Base-by-base conservation (phyloP, 2,888 invertebrate species). In the Scelioninae gen. 2 region DNA sequence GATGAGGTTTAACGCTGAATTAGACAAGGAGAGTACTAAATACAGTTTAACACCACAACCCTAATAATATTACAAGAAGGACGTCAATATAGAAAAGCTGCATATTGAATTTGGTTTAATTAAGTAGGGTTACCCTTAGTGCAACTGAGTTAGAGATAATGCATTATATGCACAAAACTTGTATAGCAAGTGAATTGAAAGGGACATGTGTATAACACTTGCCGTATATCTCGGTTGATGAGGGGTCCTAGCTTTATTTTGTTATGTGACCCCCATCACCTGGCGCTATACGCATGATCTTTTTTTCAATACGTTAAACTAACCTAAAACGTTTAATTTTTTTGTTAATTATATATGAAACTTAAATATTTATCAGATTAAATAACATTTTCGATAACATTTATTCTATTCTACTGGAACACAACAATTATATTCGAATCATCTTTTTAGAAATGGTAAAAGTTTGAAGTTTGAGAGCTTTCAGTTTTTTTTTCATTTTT, bases 91-190 rank as follows among this genome's bases (percentile, higher is more conserved):
- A 68, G 77, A 78, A 77, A 73, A 77, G 78, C 78, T 81, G 57
- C 85, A 85, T 84, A 85, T 84, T 84, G 82, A 83, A 84, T 84
- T 85, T 84, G 84, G 85, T 85, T 85, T 84, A 85, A 84, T 85
- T 84, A 84, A 85, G 80, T 83, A 77, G 75, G 77, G 79, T 80
- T 75, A 73, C 75, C 78, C 74, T 79, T 75, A 76, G 65, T 75
- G 77, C 76, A 73, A 63, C 76, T 65, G 70, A 74, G 65, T 53
- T 65, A 64, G 73, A 61, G 68, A 78, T 78, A 77, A 75, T 71
- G 79, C 77, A 81, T 82, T 83, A 82, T 82, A 80, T 78, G 81
- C 80, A 77, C 78, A 76, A 76, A 82, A 85, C 84, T 85, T 81
- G 82, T 83, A 81, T 84, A 81, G 84, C 84, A 85, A 85, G 85